These are phyloP conservation scores for Onychostoma macrolepis DNA, from an alignment of 2,113 vertebrate genomes.

Conservation along the genomic window DNA sequence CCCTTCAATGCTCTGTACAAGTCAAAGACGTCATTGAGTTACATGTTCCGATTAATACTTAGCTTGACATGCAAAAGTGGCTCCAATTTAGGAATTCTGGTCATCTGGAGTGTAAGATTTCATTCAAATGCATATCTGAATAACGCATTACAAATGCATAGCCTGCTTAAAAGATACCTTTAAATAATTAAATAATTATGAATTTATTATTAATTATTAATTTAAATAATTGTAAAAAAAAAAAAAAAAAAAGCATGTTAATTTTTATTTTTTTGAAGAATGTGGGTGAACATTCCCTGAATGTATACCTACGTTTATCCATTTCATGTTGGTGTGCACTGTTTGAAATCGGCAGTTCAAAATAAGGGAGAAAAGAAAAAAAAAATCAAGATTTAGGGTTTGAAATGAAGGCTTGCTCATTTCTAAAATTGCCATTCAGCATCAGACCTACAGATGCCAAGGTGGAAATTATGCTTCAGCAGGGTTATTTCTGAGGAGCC, in stretches of 20 bases:
- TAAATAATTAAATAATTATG: background rate
- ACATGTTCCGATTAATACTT: slow-evolving; percentile 39
- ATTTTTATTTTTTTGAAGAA: no score
- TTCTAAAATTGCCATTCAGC: background rate
- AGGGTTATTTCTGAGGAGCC: background rate
- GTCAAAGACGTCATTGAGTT: slow-evolving; percentile 33
- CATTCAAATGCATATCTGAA: background rate
- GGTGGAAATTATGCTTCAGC: background rate
- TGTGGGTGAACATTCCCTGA: background rate
- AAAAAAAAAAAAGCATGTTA: background rate
- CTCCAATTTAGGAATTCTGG: slow-evolving; percentile 14
- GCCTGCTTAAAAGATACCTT: background rate
- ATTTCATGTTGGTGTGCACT: background rate
- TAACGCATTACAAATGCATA: background rate
- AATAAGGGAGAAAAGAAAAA: background rate
- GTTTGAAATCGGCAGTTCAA: background rate
- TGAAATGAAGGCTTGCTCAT: background rate
- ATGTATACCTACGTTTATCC: background rate
- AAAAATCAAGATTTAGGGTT: background rate
- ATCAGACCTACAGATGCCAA: background rate
- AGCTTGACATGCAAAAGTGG: slow-evolving; percentile 35
- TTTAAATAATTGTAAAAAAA: background rate
- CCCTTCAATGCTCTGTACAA: background rate
- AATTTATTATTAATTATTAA: no score
- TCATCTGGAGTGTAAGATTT: background rate